Evolutionary conservation across 2,797 vertebrate genomes (phyloP).

Genomic region (Amblyopsis hoosieri): DNA sequence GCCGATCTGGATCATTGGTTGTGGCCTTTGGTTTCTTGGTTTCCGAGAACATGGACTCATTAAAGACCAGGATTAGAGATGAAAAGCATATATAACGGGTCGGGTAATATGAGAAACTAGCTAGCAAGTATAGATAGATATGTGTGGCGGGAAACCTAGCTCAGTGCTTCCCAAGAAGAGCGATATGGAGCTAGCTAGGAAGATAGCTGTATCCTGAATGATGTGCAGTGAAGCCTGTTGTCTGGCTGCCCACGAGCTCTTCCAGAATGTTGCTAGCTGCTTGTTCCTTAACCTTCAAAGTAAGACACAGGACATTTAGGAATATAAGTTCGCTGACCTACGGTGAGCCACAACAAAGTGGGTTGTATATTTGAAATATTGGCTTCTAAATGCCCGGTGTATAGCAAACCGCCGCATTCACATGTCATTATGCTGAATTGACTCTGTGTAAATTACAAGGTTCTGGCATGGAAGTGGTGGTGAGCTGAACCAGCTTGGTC

Average conservation of each 20-base stretch:
- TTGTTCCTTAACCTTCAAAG: conserved; percentile 36
- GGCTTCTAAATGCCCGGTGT: conserved; percentile 23
- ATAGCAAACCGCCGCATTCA: conserved; percentile 1
- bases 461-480: conserved; percentile 21
- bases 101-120: conserved; percentile 9
- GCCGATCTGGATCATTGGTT: conserved; percentile 53
- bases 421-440: conserved; percentile 7
- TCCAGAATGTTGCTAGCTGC: conserved; percentile 33
- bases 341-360: conserved; percentile 28
- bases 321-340: conserved; percentile 16
- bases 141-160: conserved; percentile 26
- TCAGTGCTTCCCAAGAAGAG: conserved; percentile 47
- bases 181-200: conserved; percentile 32
- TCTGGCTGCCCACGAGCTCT: conserved; percentile 31
- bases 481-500: conserved; percentile 36
- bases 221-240: conserved; percentile 35
- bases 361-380: conserved; percentile 22
- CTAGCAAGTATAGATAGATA: conserved; percentile 12
- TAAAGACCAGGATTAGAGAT: conserved; percentile 30
- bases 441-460: conserved; percentile 40
- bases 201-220: conserved; percentile 51
- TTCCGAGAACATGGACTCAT: conserved; percentile 29
- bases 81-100: conserved; percentile 19
- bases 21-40: conserved; percentile 11
- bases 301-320: conserved; percentile 32